phyloP scores from a whole-genome alignment of 2,888 invertebrate species.

The Dryadula phaetusa region DNA sequence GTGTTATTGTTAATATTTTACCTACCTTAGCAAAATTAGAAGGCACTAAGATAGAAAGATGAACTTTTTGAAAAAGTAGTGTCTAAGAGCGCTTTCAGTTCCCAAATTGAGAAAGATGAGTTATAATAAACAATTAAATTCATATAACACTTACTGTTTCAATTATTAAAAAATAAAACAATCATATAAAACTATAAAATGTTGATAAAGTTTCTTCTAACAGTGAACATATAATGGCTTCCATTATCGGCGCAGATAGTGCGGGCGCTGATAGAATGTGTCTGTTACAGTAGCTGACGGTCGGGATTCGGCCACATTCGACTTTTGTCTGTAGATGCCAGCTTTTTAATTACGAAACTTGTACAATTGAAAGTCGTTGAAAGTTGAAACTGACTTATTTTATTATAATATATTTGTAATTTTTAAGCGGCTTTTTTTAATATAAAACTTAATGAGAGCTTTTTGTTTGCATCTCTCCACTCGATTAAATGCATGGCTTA shows the following conservation, averaged over 20 bases:
- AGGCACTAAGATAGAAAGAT: no score
- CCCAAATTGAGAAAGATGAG: no score
- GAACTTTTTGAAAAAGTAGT: no score
- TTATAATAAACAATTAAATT: not conserved
- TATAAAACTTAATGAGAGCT: no score
- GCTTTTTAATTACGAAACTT: conserved; percentile 36
- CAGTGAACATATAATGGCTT: not conserved
- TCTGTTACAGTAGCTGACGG: conserved; percentile 18
- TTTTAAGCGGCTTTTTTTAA: no score
- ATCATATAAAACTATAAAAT: not conserved
- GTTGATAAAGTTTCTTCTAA: not conserved
- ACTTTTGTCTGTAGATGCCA: conserved; percentile 13
- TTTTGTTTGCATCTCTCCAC: no score
- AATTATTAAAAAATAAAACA: not conserved
- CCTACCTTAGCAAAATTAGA: no score
- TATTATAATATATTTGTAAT: not conserved
- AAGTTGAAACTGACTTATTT: not conserved
- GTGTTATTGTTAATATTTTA: no score
- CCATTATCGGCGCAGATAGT: not conserved
- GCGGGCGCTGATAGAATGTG: conserved; percentile 26
- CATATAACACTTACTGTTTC: not conserved
- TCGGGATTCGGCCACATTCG: conserved; percentile 24
- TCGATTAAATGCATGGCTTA: no score
- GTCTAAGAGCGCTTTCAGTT: no score
- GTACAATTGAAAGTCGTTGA: conserved; percentile 27